A percentile compares a stretch with the other conserved stretches of the same genome.
phyloP scores from a whole-genome alignment of 2,888 invertebrate species.

The Eledona agricola region DNA sequence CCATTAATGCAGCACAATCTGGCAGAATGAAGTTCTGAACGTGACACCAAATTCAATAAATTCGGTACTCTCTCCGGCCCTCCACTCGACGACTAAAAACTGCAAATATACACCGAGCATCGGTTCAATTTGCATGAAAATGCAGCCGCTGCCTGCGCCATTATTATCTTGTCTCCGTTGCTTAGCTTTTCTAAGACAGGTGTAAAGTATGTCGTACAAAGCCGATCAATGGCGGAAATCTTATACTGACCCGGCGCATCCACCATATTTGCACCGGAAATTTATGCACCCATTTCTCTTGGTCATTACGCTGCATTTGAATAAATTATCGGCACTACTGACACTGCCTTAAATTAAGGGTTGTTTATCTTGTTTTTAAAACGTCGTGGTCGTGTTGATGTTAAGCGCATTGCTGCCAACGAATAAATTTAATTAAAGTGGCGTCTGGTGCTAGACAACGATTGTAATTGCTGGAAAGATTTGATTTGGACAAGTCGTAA shows the following conservation, averaged over 20 bases:
- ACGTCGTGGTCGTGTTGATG: slow-evolving; percentile 17
- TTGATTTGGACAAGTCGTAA: slow-evolving; percentile 22
- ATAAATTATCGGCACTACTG: slow-evolving; percentile 17
- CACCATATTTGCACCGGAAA: too few species aligned
- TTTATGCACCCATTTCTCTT: too few species aligned
- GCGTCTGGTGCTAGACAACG: slow-evolving; percentile 25
- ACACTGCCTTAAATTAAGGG: slow-evolving; percentile 18
- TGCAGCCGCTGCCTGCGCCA: too few species aligned
- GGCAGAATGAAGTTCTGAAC: slow-evolving; percentile 5
- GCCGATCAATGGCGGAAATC: too few species aligned
- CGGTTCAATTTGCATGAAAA: too few species aligned
- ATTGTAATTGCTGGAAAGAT: slow-evolving; percentile 20
- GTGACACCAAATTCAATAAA: slow-evolving; percentile 5
- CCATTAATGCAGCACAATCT: slow-evolving; percentile 8
- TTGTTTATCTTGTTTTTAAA: slow-evolving; percentile 25
- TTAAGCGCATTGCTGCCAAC: slow-evolving; percentile 27
- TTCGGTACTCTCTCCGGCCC: background rate
- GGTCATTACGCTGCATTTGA: slow-evolving; percentile 1
- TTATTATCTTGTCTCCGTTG: too few species aligned
- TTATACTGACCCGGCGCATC: too few species aligned
- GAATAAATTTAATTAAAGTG: slow-evolving; percentile 30
- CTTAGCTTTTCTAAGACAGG: too few species aligned
- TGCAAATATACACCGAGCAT: too few species aligned
- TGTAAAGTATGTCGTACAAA: too few species aligned
- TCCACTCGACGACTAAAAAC: too few species aligned